Evolutionary conservation across 2,888 invertebrate genomes (phyloP), one percentile per base, ranked within the genome.

Genomic region (Cryptosula pallasiana): DNA sequence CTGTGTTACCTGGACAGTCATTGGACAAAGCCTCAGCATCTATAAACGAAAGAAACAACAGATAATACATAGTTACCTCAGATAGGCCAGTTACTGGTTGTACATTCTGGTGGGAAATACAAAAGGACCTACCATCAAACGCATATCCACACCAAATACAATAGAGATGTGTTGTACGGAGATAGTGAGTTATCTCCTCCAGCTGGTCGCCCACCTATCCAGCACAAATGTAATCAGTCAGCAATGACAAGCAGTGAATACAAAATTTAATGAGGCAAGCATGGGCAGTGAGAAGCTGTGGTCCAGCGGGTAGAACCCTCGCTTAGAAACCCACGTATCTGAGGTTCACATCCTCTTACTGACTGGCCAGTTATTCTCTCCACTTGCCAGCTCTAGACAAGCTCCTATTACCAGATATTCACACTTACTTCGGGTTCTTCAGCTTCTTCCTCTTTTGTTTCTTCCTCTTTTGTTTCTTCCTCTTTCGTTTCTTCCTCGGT

Each of bases 131-230:
- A 84, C 90, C 89, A 73, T 89, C 87, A 82, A 88, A 92, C 69
- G 87, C 88, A 2, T 89, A 88, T 16, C 90, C 91, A 86, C 93
- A 93, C 90, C 92, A 93, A 71, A 91, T 88, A 80, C 93, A 93
- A 82, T 92, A 93, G 72, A 87, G 87, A 82, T 92, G 89, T 54
- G 87, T 88, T n/a, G 86, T 87, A 73, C 92, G 87, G 72, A 93
- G 84, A 82, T 93, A 92, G 35, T 85, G 82, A 0, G 89, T 88
- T 1, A 91, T 77, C 75, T 89, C 86, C 76, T 88, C 87, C 45
- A 91, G 81, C 81, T 89, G 89, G 78, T 90, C 90, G 54, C 78
- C 78, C 0, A 85, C 78, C 82, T 87, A 78, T 1, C n/a, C n/a
- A n/a, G n/a, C n/a, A n/a, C n/a, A n/a, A n/a, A n/a, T n/a, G n/a